Evolutionary conservation across 1,140 invertebrate genomes (phyloP).

Genomic region (Chelonus insularis): DNA sequence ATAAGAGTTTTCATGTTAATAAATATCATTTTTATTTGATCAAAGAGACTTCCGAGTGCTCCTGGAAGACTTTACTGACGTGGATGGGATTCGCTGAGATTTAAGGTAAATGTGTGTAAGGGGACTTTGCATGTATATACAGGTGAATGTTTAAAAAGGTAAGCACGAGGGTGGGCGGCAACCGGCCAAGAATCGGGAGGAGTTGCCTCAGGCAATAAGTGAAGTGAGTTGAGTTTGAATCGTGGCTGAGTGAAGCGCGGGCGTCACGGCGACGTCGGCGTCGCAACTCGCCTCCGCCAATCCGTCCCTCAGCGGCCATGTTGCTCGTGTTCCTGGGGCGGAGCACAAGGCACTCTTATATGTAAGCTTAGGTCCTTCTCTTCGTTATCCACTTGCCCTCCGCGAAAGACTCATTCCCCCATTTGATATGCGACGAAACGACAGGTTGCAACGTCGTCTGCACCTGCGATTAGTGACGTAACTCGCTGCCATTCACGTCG

Average conservation of each 20-base stretch:
- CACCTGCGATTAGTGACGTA: slow-evolving; percentile 46
- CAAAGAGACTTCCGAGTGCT: no score
- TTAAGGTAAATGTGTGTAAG: no score
- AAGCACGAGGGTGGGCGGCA: slow-evolving; percentile 41
- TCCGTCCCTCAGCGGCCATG: slow-evolving; percentile 60
- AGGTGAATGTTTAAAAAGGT: slow-evolving; percentile 30
- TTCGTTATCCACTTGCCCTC: neutral
- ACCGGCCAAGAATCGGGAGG: slow-evolving; percentile 28
- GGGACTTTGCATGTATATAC: no score
- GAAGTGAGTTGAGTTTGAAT: slow-evolving; percentile 29
- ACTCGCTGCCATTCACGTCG: slow-evolving; percentile 21
- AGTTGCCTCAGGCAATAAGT: slow-evolving; percentile 19
- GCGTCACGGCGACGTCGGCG: slow-evolving; percentile 56
- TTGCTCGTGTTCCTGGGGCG: slow-evolving; percentile 56
- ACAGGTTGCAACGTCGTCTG: slow-evolving; percentile 37
- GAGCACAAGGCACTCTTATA: slow-evolving; percentile 38
- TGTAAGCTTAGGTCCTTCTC: neutral
- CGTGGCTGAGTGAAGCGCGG: slow-evolving; percentile 54
- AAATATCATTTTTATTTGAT: neutral
- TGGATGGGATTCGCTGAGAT: no score
- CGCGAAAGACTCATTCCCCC: neutral
- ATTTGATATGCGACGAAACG: slow-evolving; percentile 13
- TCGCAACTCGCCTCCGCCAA: slow-evolving; percentile 54
- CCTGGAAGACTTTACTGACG: no score
- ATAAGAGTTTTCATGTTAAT: neutral